Evolutionary conservation across 2,888 invertebrate genomes (phyloP), one percentile per base, ranked within the genome.

Genomic region (Pseudeuparius sepicola): DNA sequence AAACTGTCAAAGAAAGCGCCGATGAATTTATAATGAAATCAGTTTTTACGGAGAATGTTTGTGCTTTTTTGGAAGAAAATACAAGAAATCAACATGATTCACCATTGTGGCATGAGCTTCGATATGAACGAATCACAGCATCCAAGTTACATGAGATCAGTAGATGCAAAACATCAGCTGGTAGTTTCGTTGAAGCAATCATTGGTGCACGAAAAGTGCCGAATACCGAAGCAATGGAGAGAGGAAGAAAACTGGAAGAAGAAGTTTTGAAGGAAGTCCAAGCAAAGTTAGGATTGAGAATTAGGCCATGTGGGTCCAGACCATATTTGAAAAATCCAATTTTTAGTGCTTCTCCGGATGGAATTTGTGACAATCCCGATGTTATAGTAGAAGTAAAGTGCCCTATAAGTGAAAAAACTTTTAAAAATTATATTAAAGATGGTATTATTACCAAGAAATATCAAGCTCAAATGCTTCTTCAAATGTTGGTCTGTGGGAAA

Each of bases 341-440:
- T 12, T 34, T 44, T 34, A 42, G 44, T 11, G 46, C 45, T 20
- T 40, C 42, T 9, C 45, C 42, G 11, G 43, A 43, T 42, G 45
- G 34, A 2, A 33, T 45, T 25, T 20, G 24, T n/a, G 33, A 36
- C 3, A n/a, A n/a, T n/a, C n/a, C n/a, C n/a, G 31, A 40, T n/a
- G 40, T 15, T 33, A 36, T 42, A 6, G 31, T 46, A 4, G 42
- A 44, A 46, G 25, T 46, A 2, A 45, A 45, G 31, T 45, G 42
- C 33, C 42, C 39, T 4, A 17, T n/a, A 6, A 24, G 13, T 15
- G 16, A 34, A 17, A 35, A 40, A 25, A 42, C 41, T 24, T n/a
- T n/a, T n/a, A n/a, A n/a, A n/a, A n/a, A n/a, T n/a, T n/a, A n/a
- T n/a, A n/a, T n/a, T n/a, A n/a, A n/a, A n/a, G n/a, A n/a, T n/a